phyloP scores from a whole-genome alignment of 2,888 invertebrate species.

The Drosophila formosana region DNA sequence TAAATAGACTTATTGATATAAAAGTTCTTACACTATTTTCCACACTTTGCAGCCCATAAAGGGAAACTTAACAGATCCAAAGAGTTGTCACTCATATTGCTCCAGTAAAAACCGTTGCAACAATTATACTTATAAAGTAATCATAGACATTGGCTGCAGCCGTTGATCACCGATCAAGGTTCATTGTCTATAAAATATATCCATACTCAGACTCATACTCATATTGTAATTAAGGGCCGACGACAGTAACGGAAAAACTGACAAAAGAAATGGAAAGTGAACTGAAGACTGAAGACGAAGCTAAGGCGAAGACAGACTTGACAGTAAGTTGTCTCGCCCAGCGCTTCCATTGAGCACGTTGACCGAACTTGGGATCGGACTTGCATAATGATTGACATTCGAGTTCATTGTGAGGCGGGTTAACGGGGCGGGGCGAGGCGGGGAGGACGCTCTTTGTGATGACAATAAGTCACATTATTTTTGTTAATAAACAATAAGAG shows the following conservation, averaged over 20 bases:
- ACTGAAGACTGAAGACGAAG: slow-evolving; percentile 5
- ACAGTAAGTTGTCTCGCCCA: slow-evolving; percentile 22
- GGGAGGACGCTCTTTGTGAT: background rate
- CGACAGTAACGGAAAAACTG: slow-evolving; percentile 56
- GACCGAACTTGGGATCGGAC: slow-evolving; percentile 59
- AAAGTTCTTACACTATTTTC: background rate
- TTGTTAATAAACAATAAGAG: slow-evolving; percentile 70
- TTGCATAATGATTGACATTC: slow-evolving; percentile 77
- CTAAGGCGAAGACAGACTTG: slow-evolving; percentile 7
- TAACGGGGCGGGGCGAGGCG: slow-evolving; percentile 9
- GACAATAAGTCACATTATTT: slow-evolving; percentile 45
- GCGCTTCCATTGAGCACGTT: slow-evolving; percentile 58
- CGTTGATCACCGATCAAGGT: slow-evolving; percentile 38
- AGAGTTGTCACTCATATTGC: background rate
- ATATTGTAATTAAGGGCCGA: slow-evolving; percentile 63
- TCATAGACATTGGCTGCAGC: slow-evolving; percentile 11
- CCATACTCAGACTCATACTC: slow-evolving; percentile 1
- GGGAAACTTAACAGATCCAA: background rate
- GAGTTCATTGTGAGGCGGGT: slow-evolving; percentile 11
- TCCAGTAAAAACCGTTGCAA: slow-evolving; percentile 13
- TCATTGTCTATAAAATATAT: slow-evolving; percentile 60
- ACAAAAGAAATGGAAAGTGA: slow-evolving; percentile 73
- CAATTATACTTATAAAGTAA: slow-evolving; percentile 20
- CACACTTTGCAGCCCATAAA: background rate
- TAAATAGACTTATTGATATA: background rate